These are phyloP conservation scores for Drosophila anomalata DNA, from an alignment of 2,888 invertebrate genomes.

Conservation along the genomic window DNA sequence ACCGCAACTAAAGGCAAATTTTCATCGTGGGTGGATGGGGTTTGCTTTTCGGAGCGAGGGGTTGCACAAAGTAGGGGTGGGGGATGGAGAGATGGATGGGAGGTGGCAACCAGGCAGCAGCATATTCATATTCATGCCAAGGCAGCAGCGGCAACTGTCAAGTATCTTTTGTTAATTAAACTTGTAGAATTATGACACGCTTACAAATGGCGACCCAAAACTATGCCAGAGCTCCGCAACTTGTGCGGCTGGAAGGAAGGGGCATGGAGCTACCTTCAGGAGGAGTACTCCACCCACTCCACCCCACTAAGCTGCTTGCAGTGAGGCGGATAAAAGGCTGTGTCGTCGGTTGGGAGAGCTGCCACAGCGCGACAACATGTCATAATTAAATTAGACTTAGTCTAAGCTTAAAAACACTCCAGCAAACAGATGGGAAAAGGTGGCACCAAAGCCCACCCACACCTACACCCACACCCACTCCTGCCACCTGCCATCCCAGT, in stretches of 20 bases:
- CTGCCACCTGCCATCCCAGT: not conserved
- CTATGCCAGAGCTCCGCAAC: conserved; percentile 52
- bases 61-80: not conserved
- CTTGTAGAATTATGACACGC: conserved; percentile 78
- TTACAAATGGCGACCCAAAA: conserved; percentile 66
- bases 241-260: conserved; percentile 30
- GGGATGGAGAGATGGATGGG: no score
- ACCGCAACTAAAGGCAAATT: conserved; percentile 27
- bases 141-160: conserved; percentile 70
- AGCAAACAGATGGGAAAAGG: conserved; percentile 55
- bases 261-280: not conserved
- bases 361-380: conserved; percentile 63
- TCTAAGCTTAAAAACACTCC: conserved; percentile 72
- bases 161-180: conserved; percentile 79
- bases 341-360: conserved; percentile 6
- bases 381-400: conserved; percentile 79
- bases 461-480: not conserved
- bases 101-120: conserved; percentile 7
- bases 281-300: not conserved
- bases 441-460: not conserved
- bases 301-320: conserved; percentile 30
- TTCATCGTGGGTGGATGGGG: not conserved
- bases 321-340: conserved; percentile 58
- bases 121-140: conserved; percentile 72
- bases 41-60: not conserved